Percentiles rank a stretch among this genome's conserved stretches.
These are phyloP conservation scores for Lobophora halterata DNA, from an alignment of 2,888 invertebrate species.

Conservation along the genomic window DNA sequence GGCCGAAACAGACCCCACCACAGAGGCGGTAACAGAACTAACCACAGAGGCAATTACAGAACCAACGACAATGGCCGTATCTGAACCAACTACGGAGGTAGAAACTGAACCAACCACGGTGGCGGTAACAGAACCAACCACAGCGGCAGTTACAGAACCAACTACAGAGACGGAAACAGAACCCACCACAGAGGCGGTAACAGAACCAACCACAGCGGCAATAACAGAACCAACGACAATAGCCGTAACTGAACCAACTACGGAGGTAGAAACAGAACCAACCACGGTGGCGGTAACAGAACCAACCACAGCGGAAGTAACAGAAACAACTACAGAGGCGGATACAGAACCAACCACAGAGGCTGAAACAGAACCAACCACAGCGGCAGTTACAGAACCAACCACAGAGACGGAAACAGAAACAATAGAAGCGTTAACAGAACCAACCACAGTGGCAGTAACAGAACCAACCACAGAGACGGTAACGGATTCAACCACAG, in stretches of 20 bases:
- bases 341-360: neutral
- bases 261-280: conserved; percentile 6
- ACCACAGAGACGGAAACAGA: conserved; percentile 1
- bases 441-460: conserved; percentile 1
- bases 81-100: conserved; percentile 10
- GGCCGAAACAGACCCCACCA: conserved; percentile 8
- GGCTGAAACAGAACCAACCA: neutral
- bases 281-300: conserved; percentile 15
- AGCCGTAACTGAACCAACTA: conserved; percentile 4
- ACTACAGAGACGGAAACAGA: conserved; percentile 10
- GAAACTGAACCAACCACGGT: conserved; percentile 10
- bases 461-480: conserved; percentile 5
- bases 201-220: conserved; percentile 10
- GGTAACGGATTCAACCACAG: neutral
- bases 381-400: neutral
- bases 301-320: neutral
- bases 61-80: no score
- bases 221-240: neutral
- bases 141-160: conserved; percentile 1
- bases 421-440: no score
- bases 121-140: neutral
- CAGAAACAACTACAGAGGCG: neutral
- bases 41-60: conserved; percentile 9
- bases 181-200: conserved; percentile 6
- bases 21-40: conserved; percentile 8